Evolutionary conservation across 2,888 invertebrate genomes (phyloP).

Genomic region (Ametastegia equiseti): DNA sequence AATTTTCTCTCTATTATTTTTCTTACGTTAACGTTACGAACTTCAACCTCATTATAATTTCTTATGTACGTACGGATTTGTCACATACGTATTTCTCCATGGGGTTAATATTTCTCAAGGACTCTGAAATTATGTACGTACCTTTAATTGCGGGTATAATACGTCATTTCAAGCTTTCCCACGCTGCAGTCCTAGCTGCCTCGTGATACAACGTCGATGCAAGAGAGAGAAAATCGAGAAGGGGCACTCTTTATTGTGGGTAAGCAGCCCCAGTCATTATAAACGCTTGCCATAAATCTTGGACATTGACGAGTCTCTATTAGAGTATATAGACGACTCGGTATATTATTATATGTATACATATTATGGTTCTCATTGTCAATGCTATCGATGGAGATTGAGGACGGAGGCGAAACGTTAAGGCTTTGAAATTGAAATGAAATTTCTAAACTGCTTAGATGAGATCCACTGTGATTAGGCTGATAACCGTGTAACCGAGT

Average conservation of each 20-base stretch:
- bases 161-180: background rate
- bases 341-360: no score
- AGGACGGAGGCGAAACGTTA: no score
- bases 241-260: constrained; percentile 28
- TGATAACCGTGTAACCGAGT: constrained; percentile 59
- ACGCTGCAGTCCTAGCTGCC: background rate
- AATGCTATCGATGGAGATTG: no score
- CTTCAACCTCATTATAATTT: no score
- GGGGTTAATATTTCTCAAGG: no score
- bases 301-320: constrained; percentile 50
- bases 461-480: constrained; percentile 53
- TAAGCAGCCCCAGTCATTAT: constrained; percentile 3
- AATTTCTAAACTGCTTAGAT: background rate
- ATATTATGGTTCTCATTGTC: background rate
- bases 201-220: background rate
- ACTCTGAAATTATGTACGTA: no score
- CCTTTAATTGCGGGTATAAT: background rate
- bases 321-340: constrained; percentile 11
- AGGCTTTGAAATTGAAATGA: background rate
- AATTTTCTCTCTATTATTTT: no score
- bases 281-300: constrained; percentile 57
- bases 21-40: no score
- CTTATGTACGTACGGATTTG: no score
- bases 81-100: no score
- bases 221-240: background rate